Evolutionary conservation across 1,140 invertebrate genomes (phyloP).

Genomic region (Pogonomyrmex barbatus): DNA sequence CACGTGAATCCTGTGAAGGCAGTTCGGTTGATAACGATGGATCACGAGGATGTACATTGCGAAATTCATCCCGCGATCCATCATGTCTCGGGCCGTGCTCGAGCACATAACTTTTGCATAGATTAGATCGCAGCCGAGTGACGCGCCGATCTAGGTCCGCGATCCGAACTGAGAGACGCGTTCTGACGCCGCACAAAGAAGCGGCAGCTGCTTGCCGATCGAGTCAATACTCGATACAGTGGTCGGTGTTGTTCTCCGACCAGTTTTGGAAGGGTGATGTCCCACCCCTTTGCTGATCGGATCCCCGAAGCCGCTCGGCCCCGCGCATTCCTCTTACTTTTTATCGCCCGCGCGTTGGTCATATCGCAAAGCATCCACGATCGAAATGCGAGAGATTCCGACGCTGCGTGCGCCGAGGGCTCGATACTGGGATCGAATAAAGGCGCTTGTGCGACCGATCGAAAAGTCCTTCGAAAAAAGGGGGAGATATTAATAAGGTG

Average conservation of each 20-base stretch:
- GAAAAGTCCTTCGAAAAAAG: conserved; percentile 62
- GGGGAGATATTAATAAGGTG: conserved; percentile 76
- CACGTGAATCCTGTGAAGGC: conserved; percentile 21
- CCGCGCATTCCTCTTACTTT: conserved; percentile 82
- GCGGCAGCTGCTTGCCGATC: conserved; percentile 80
- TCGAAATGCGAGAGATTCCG: conserved; percentile 67
- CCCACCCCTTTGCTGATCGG: conserved; percentile 76
- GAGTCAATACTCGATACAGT: conserved; percentile 83
- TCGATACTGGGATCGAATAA: conserved; percentile 35
- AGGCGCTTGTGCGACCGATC: conserved; percentile 65
- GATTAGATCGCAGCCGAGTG: conserved; percentile 49
- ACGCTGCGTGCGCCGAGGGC: conserved; percentile 7
- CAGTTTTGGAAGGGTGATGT: conserved; percentile 78
- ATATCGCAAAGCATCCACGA: conserved; percentile 71
- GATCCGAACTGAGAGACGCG: conserved; percentile 65
- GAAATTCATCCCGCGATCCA: conserved; percentile 52
- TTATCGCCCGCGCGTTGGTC: conserved; percentile 73
- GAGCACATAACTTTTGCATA: conserved; percentile 53
- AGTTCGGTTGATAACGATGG: conserved; percentile 41
- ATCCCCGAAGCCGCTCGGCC: conserved; percentile 33
- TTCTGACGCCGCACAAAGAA: conserved; percentile 77
- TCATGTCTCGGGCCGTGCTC: conserved; percentile 50
- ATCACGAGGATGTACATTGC: conserved; percentile 51
- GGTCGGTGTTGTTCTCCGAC: conserved; percentile 74
- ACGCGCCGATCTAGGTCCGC: conserved; percentile 61